Evolutionary conservation across 35 echinoderm and acorn worm species (phyloP).

Genomic region (Eucidaris tribuloides): DNA sequence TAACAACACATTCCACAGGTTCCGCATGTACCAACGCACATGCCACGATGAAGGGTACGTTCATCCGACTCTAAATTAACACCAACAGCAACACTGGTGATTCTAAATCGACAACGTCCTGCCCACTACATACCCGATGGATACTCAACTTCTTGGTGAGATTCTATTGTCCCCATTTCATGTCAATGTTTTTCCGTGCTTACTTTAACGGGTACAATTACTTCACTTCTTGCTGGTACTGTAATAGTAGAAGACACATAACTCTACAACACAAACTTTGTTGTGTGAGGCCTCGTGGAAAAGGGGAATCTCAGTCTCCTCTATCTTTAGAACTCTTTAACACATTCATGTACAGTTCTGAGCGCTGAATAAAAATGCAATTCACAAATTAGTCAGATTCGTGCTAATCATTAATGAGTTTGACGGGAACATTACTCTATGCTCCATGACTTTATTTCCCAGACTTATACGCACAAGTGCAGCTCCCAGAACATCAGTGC

Average conservation of each 20-base stretch:
- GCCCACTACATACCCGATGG: too few species aligned
- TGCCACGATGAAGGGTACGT: neutral
- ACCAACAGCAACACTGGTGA: neutral
- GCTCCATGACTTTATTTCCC: neutral
- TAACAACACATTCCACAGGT: neutral
- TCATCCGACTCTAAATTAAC: neutral
- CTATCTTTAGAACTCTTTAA: neutral
- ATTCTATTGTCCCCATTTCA: neutral
- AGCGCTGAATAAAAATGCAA: constrained; percentile 16
- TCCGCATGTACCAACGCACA: neutral
- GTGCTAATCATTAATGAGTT: constrained; percentile 32
- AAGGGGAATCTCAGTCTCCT: neutral
- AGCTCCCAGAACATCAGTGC: neutral
- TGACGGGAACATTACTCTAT: neutral
- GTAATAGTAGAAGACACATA: neutral
- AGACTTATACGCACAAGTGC: neutral
- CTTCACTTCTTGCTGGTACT: neutral
- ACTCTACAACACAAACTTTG: neutral
- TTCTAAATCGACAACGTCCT: neutral
- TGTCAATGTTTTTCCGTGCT: neutral
- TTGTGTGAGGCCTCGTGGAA: neutral
- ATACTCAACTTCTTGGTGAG: too few species aligned
- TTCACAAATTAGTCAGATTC: constrained; percentile 42
- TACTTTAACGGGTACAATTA: neutral
- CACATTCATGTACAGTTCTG: neutral